Evolutionary conservation across 23 tunicate genomes (phyloP).

Genomic region (Clavelina lepadiformis): DNA sequence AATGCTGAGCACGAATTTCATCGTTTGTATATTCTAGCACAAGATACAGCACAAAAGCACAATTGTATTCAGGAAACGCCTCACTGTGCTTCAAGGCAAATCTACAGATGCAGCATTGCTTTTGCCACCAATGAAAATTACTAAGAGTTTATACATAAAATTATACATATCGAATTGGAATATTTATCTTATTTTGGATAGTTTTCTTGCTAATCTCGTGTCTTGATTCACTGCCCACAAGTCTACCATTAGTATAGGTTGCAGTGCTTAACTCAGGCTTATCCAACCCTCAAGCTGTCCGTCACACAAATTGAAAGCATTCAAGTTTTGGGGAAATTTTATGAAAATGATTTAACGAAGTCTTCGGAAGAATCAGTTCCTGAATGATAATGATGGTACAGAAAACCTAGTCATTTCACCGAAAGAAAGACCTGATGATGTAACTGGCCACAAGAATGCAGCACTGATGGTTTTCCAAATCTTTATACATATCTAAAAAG

Average conservation of each 20-base stretch:
- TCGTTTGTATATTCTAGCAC: background rate
- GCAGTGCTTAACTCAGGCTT: slow-evolving; percentile 14
- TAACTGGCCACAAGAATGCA: slow-evolving; percentile 4
- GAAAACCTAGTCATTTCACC: slow-evolving; percentile 6
- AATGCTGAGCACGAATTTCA: slow-evolving; percentile 17
- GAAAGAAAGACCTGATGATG: background rate
- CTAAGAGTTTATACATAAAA: too few relatives aligned
- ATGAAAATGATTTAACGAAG: slow-evolving; percentile 12
- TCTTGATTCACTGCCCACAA: slow-evolving; percentile 6
- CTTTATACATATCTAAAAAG: slow-evolving; percentile 3
- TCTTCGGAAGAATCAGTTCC: slow-evolving; percentile 8
- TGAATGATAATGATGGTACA: slow-evolving; percentile 1
- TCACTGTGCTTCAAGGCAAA: slow-evolving; percentile 1
- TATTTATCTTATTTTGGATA: slow-evolving; percentile 15
- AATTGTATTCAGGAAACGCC: slow-evolving; percentile 6
- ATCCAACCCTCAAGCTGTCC: slow-evolving; percentile 9
- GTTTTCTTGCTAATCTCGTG: slow-evolving; percentile 4
- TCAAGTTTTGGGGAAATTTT: slow-evolving; percentile 11
- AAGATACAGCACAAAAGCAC: slow-evolving; percentile 10
- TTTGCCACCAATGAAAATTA: slow-evolving; percentile 1
- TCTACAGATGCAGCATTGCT: slow-evolving; percentile 17
- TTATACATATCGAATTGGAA: slow-evolving; percentile 2
- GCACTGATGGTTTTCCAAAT: slow-evolving; percentile 11
- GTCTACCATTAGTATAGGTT: slow-evolving; percentile 10
- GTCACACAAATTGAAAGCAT: background rate